phyloP scores from a whole-genome alignment of 2,797 vertebrate genomes.

The Arnoldichthys spilopterus region DNA sequence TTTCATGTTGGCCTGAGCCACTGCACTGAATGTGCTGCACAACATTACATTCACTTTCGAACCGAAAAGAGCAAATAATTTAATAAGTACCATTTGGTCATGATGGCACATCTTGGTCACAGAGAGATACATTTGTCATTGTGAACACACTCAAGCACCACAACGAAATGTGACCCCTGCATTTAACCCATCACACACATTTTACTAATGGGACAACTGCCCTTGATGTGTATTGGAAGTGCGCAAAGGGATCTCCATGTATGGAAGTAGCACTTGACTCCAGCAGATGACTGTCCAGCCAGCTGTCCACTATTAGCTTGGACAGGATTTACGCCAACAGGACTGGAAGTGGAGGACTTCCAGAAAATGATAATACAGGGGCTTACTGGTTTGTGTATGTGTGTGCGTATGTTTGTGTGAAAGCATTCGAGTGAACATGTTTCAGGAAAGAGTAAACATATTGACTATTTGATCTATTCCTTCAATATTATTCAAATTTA shows the following conservation, averaged over 20 bases:
- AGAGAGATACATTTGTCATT: too few species aligned
- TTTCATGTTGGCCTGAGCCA: too few species aligned
- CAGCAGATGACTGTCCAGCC: constrained; percentile 22
- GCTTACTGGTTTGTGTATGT: constrained; percentile 45
- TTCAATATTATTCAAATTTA: too few species aligned
- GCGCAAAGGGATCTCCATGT: constrained; percentile 75
- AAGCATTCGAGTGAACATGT: constrained; percentile 40
- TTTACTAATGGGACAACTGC: constrained; percentile 21
- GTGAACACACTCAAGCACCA: too few species aligned
- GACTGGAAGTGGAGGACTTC: constrained; percentile 71
- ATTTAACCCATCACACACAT: too few species aligned
- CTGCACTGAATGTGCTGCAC: too few species aligned
- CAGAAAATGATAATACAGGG: constrained; percentile 61
- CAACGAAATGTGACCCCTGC: too few species aligned
- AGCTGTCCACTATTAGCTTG: constrained; percentile 26
- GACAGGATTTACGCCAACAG: constrained; percentile 61
- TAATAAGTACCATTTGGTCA: too few species aligned
- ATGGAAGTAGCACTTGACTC: constrained; percentile 76
- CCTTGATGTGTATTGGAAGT: constrained; percentile 50
- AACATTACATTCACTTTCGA: too few species aligned
- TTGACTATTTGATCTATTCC: too few species aligned
- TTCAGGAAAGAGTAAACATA: constrained; percentile 21
- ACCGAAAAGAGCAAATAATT: too few species aligned
- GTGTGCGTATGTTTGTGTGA: constrained; percentile 31
- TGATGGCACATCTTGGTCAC: too few species aligned